Conservation (phyloP, 1,140 invertebrate species). For the Drosophila ironensis region DNA sequence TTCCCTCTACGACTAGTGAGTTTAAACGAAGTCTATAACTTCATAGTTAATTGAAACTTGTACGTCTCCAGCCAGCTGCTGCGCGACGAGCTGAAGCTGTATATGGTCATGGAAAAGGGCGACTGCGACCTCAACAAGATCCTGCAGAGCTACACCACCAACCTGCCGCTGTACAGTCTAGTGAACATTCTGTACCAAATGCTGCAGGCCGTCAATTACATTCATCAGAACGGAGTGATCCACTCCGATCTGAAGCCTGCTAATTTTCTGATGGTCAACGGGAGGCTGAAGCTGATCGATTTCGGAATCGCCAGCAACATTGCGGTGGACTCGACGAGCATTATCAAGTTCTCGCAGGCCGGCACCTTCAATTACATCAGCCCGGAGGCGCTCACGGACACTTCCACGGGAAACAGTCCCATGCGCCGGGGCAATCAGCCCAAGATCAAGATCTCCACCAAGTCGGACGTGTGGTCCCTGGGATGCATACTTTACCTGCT, state of each 20-base stretch:
- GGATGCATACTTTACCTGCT: constrained; percentile 98
- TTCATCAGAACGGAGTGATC: constrained; percentile 94
- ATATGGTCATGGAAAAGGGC: constrained; percentile 96
- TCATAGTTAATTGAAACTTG: neutral
- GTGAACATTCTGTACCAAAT: constrained; percentile 97
- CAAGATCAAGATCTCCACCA: constrained; percentile 89
- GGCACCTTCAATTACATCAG: constrained; percentile 98
- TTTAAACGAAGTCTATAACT: constrained; percentile 50
- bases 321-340: constrained; percentile 93
- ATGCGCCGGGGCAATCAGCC: constrained; percentile 72
- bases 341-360: constrained; percentile 90
- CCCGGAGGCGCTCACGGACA: constrained; percentile 92
- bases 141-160: constrained; percentile 85
- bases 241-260: constrained; percentile 98
- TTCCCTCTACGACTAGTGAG: constrained; percentile 94
- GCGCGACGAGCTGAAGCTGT: constrained; percentile 86
- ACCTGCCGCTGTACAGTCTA: constrained; percentile 88
- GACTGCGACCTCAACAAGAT: constrained; percentile 93
- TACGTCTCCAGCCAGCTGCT: constrained; percentile 83
- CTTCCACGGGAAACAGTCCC: constrained; percentile 81
- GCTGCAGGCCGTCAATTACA: constrained; percentile 94
- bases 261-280: constrained; percentile 95
- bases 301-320: constrained; percentile 98
- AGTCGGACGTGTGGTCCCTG: constrained; percentile 98
- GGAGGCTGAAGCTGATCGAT: constrained; percentile 96